Percentiles rank a stretch among this genome's conserved stretches.
Conservation (phyloP, 2,113 vertebrate genomes). For the Proterorhinus semilunaris region DNA sequence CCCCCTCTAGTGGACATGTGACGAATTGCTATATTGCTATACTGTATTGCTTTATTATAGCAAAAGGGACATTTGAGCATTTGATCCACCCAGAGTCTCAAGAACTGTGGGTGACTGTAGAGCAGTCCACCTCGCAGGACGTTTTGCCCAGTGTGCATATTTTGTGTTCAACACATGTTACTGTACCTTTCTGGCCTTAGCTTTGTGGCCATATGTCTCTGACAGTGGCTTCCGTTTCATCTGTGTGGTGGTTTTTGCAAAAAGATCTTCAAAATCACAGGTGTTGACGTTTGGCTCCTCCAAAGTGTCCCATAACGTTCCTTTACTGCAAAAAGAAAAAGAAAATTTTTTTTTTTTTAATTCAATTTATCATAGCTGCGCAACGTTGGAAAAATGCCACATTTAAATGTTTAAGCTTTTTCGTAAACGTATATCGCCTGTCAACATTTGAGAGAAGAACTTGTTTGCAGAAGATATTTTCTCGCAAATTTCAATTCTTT, state of each 20-base stretch:
- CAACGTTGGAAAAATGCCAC: too few relatives aligned
- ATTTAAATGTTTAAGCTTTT: too few relatives aligned
- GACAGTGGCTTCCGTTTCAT: slow-evolving; percentile 90
- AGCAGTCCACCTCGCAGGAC: too few relatives aligned
- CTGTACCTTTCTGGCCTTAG: slow-evolving; percentile 86
- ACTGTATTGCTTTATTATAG: too few relatives aligned
- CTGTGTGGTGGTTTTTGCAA: slow-evolving; percentile 86
- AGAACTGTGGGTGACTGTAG: too few relatives aligned
- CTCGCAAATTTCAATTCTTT: too few relatives aligned
- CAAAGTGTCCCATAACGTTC: slow-evolving; percentile 86
- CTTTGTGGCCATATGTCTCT: slow-evolving; percentile 87
- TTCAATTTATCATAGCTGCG: neutral
- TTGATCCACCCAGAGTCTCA: too few relatives aligned
- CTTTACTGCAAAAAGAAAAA: slow-evolving; percentile 46
- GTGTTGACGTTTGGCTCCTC: slow-evolving; percentile 88
- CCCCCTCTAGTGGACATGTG: slow-evolving; percentile 36
- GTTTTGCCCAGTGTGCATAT: too few relatives aligned
- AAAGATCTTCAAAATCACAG: slow-evolving; percentile 91
- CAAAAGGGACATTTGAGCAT: too few relatives aligned
- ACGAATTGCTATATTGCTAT: neutral
- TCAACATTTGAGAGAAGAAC: too few relatives aligned
- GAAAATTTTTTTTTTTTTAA: neutral
- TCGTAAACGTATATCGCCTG: too few relatives aligned
- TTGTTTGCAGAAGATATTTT: too few relatives aligned
- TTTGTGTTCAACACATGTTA: neutral